A percentile compares a stretch with the other conserved stretches of the same genome.
phyloP scores from a whole-genome alignment of 2,888 invertebrate genomes.

The Cheilosia pagana region DNA sequence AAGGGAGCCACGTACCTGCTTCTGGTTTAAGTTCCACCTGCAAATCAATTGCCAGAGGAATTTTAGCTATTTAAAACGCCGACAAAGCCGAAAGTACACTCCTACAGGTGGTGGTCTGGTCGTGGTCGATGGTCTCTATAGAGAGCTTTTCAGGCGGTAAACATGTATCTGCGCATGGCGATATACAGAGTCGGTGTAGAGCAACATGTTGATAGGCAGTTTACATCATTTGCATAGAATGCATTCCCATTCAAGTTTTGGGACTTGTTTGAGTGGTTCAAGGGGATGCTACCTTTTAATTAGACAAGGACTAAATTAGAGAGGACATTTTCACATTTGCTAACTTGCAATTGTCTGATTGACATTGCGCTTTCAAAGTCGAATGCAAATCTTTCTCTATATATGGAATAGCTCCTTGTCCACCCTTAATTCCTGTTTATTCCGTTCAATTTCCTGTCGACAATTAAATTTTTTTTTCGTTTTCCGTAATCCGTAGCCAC shows the following conservation, averaged over 20 bases:
- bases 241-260: too few relatives aligned
- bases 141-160: slow-evolving; percentile 30
- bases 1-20: background rate
- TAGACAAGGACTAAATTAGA: too few relatives aligned
- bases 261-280: too few relatives aligned
- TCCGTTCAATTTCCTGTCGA: too few relatives aligned
- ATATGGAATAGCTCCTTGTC: too few relatives aligned
- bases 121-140: background rate
- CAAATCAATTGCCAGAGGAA: slow-evolving; percentile 17
- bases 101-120: slow-evolving; percentile 57
- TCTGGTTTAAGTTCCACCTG: slow-evolving; percentile 12
- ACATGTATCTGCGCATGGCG: slow-evolving; percentile 22
- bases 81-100: slow-evolving; percentile 1
- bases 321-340: too few relatives aligned
- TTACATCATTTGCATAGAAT: background rate
- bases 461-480: too few relatives aligned
- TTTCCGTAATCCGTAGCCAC: background rate
- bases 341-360: too few relatives aligned
- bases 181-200: too few relatives aligned
- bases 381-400: too few relatives aligned
- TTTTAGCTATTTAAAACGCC: slow-evolving; percentile 7
- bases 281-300: too few relatives aligned
- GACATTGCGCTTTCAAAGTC: too few relatives aligned
- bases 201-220: slow-evolving; percentile 9
- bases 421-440: background rate